Conservation (phyloP, 1,140 invertebrate species). For the Tetragnatha versicolor region DNA sequence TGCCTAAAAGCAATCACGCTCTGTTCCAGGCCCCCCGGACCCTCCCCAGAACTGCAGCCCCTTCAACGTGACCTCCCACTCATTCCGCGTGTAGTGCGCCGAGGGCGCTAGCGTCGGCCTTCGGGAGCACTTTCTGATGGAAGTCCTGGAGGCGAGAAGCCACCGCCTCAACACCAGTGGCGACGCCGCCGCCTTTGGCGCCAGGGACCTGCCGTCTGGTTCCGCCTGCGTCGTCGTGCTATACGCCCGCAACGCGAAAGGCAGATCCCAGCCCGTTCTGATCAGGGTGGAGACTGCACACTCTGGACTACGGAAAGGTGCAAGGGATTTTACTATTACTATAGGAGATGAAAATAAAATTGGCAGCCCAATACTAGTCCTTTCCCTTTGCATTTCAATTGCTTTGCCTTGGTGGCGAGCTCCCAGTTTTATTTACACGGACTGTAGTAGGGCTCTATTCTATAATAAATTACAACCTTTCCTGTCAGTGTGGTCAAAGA, state of each 20-base stretch:
- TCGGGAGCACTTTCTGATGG: conserved; percentile 76
- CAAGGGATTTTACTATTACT: no score
- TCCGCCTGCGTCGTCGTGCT: conserved; percentile 79
- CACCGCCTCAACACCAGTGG: conserved; percentile 60
- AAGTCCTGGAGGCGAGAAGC: conserved; percentile 72
- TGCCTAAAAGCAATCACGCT: no score
- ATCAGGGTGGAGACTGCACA: conserved; percentile 83
- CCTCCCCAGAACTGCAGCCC: conserved; percentile 58
- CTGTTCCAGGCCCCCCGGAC: conserved; percentile 53
- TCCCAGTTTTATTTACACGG: no score
- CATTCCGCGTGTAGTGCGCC: conserved; percentile 76
- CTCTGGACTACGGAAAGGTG: conserved; percentile 70
- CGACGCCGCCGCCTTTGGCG: conserved; percentile 56
- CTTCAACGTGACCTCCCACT: conserved; percentile 68
- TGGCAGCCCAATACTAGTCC: no score
- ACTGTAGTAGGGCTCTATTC: no score
- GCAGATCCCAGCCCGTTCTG: conserved; percentile 78
- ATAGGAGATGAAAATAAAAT: no score
- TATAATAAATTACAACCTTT: no score
- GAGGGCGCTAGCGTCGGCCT: conserved; percentile 86
- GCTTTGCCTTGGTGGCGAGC: no score
- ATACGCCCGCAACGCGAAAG: conserved; percentile 86
- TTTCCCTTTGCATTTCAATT: no score
- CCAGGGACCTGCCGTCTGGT: conserved; percentile 75
- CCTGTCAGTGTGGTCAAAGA: no score